Evolutionary conservation across 1,140 invertebrate species (phyloP).

Genomic region (Microplitis mediator): DNA sequence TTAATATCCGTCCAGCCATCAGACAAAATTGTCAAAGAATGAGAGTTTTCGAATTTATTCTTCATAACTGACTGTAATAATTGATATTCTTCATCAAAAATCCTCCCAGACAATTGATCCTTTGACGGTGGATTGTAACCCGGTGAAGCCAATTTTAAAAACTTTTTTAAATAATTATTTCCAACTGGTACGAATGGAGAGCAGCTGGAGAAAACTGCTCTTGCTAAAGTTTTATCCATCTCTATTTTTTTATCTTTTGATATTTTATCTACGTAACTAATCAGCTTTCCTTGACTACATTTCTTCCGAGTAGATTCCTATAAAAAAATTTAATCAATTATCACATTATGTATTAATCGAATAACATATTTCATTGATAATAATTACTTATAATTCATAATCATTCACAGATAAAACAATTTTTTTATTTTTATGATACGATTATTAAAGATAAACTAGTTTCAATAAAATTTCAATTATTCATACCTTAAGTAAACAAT

Average conservation of each 20-base stretch:
- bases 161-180: neutral
- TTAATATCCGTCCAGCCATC: constrained; percentile 26
- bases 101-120: neutral
- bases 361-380: no score
- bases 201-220: neutral
- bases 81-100: neutral
- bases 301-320: no score
- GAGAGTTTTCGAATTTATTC: neutral
- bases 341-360: no score
- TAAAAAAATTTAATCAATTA: no score
- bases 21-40: constrained; percentile 10
- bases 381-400: no score
- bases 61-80: neutral
- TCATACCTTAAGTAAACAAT: no score
- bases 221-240: neutral
- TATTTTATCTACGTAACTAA: neutral
- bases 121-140: neutral
- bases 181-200: neutral
- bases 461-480: no score
- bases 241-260: neutral
- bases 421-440: no score
- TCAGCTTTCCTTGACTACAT: neutral
- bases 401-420: no score
- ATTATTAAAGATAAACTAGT: no score
- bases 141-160: neutral